Percentiles rank a stretch among this genome's conserved stretches.
Conservation (phyloP, 2,113 vertebrate genomes). For the Pelvicachromis taeniatus region DNA sequence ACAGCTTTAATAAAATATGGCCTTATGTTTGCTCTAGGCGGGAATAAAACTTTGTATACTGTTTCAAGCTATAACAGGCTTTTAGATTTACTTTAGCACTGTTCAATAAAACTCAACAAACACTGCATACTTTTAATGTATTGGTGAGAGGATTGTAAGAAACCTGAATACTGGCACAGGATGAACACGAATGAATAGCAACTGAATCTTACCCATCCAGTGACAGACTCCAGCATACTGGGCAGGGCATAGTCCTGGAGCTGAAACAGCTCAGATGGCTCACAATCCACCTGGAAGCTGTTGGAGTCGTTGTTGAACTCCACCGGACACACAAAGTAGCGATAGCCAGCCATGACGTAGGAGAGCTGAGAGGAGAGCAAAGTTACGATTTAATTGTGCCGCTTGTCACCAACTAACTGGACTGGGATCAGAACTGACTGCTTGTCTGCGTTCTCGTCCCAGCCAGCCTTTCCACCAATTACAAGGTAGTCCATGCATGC, state of each 20-base stretch:
- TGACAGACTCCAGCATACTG: constrained; percentile 78
- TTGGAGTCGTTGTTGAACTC: constrained; percentile 98
- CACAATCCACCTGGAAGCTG: constrained; percentile 94
- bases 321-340: constrained; percentile 95
- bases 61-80: neutral
- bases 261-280: constrained; percentile 91
- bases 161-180: rapidly evolving
- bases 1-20: neutral
- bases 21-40: neutral
- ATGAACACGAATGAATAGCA: neutral
- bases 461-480: neutral
- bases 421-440: neutral
- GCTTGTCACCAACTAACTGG: neutral
- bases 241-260: constrained; percentile 90
- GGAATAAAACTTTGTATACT: neutral
- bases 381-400: neutral
- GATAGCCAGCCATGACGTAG: constrained; percentile 91
- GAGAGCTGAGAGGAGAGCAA: constrained; percentile 77
- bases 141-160: neutral
- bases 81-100: neutral
- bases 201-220: constrained; percentile 83
- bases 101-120: neutral
- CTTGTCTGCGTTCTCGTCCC: neutral
- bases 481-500: neutral
- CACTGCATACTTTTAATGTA: neutral